These are phyloP conservation scores for Telmatherina bonti DNA, from an alignment of 2,797 vertebrate species.

Conservation along the genomic window DNA sequence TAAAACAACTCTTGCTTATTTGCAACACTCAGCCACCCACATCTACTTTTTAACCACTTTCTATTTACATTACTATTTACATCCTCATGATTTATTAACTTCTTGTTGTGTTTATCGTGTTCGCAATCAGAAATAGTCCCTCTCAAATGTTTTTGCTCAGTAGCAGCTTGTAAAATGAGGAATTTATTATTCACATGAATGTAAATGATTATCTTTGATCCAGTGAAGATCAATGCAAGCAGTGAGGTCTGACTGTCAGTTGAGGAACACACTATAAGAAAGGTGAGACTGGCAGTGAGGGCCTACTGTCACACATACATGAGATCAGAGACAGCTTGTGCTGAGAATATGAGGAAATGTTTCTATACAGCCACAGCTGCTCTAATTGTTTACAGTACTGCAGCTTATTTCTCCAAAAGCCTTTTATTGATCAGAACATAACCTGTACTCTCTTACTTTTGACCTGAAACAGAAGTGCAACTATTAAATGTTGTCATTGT, in stretches of 20 bases:
- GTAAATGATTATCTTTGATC: neutral
- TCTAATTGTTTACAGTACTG: too few species aligned
- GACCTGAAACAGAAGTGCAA: neutral
- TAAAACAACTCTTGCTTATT: neutral
- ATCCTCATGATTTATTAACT: neutral
- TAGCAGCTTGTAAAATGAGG: neutral
- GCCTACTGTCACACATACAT: conserved; percentile 18
- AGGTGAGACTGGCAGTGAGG: conserved; percentile 6
- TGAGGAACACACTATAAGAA: neutral
- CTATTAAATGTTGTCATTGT: neutral
- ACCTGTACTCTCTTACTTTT: neutral
- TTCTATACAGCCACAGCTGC: too few species aligned
- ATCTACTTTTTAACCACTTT: neutral
- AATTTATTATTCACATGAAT: neutral
- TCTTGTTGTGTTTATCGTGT: neutral
- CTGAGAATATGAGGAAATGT: too few species aligned
- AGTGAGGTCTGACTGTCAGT: conserved; percentile 1
- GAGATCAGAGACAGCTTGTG: conserved; percentile 7
- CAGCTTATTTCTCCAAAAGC: neutral
- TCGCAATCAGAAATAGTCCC: neutral
- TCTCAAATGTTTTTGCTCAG: neutral
- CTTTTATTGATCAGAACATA: neutral
- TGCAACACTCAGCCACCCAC: neutral
- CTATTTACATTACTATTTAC: neutral
- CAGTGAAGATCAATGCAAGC: neutral